A percentile compares a stretch with the other conserved stretches of the same genome.
Evolutionary conservation across 1,140 invertebrate genomes (phyloP).

Genomic region (Drosophila seguyi): DNA sequence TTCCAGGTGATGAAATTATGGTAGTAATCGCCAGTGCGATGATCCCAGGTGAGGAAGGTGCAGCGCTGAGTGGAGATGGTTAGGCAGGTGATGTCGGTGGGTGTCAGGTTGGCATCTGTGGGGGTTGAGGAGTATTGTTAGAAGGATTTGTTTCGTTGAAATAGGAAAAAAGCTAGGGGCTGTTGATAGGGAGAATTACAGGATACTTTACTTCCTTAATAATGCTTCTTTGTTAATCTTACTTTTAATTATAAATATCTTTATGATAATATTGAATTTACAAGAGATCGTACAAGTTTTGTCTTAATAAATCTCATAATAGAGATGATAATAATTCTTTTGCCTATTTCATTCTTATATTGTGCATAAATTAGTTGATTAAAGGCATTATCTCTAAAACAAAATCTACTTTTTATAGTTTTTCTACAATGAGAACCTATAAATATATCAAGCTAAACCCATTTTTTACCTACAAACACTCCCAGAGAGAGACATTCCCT

Average conservation of each 20-base stretch:
- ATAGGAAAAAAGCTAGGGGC: background rate
- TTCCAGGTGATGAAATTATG: constrained; percentile 99
- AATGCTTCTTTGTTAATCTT: too few relatives aligned
- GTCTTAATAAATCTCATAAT: too few relatives aligned
- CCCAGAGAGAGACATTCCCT: background rate
- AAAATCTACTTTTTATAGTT: background rate
- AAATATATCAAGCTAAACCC: background rate
- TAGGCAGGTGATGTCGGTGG: constrained; percentile 89
- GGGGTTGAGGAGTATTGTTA: constrained; percentile 3
- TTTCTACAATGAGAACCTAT: background rate
- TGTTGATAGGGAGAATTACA: too few relatives aligned
- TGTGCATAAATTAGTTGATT: background rate
- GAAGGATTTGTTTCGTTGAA: background rate
- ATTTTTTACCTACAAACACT: background rate
- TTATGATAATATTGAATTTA: too few relatives aligned
- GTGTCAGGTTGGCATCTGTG: constrained; percentile 87
- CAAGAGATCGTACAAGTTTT: too few relatives aligned
- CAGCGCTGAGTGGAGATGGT: constrained; percentile 95
- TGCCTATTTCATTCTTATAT: background rate
- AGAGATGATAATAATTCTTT: too few relatives aligned
- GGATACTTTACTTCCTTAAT: too few relatives aligned
- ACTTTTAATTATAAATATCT: too few relatives aligned
- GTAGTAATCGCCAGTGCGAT: constrained; percentile 91
- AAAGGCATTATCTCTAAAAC: background rate
- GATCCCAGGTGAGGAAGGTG: constrained; percentile 96